A percentile compares a stretch with the other conserved stretches of the same genome.
phyloP scores from a whole-genome alignment of 2,113 vertebrate species.

The Lagopus muta region DNA sequence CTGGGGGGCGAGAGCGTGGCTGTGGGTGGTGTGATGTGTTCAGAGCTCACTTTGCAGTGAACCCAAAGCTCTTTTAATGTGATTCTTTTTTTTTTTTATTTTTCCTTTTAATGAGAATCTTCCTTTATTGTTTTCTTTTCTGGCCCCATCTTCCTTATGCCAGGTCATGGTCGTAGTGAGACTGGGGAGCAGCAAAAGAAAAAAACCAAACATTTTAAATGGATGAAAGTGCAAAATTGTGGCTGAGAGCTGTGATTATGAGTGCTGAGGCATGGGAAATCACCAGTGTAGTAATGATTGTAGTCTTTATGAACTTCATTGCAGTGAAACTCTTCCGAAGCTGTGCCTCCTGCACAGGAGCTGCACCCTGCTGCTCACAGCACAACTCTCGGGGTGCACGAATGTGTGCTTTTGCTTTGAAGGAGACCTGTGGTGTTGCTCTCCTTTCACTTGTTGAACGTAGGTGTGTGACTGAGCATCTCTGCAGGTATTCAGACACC shows the following conservation, averaged over 20 bases:
- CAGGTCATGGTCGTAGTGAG: not conserved
- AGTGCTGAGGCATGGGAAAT: rapidly evolving
- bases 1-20: not conserved
- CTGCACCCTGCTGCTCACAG: rapidly evolving
- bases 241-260: not conserved
- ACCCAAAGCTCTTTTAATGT: conserved; percentile 8
- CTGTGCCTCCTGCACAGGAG: not conserved
- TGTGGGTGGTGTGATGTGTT: not conserved
- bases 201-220: not conserved
- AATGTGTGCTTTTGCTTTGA: rapidly evolving
- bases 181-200: not conserved
- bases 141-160: not conserved
- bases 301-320: not conserved
- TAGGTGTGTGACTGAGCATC: not conserved
- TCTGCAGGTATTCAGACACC: not conserved
- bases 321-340: not conserved
- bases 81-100: not conserved
- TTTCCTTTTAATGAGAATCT: not conserved
- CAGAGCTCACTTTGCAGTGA: conserved; percentile 29
- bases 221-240: not conserved
- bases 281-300: rapidly evolving
- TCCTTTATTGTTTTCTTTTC: not conserved
- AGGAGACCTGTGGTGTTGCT: rapidly evolving
- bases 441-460: not conserved
- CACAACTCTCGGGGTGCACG: not conserved